A percentile compares a stretch with the other conserved stretches of the same genome.
phyloP scores from a whole-genome alignment of 2,888 invertebrate genomes.

The Camptogramma bilineatum region DNA sequence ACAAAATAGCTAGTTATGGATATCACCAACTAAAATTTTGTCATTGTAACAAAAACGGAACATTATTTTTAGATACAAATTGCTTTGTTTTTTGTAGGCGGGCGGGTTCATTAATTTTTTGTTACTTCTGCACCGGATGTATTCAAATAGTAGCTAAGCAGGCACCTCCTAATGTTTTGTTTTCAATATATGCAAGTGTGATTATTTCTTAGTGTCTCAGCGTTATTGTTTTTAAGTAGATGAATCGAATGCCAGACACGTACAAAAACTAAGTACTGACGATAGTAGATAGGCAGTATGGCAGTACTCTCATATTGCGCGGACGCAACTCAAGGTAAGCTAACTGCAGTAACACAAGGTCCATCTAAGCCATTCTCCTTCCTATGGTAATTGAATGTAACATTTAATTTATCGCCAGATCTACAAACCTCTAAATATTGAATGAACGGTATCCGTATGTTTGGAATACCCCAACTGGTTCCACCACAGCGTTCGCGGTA shows the following conservation, averaged over 20 bases:
- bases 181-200: neutral
- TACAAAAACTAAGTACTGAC: constrained; percentile 1
- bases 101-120: neutral
- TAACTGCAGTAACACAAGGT: constrained; percentile 33
- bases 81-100: constrained; percentile 3
- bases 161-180: neutral
- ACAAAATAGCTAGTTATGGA: neutral
- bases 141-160: constrained; percentile 4
- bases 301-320: constrained; percentile 22
- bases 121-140: constrained; percentile 1
- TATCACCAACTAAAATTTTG: neutral
- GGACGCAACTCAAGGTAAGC: constrained; percentile 34
- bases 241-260: constrained; percentile 7
- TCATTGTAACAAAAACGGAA: neutral
- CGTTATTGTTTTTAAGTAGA: constrained; percentile 4
- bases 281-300: neutral
- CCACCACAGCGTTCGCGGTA: constrained; percentile 35
- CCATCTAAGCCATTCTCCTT: constrained; percentile 66
- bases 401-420: constrained; percentile 40
- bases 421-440: constrained; percentile 38
- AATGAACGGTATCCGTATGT: constrained; percentile 29
- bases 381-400: constrained; percentile 68
- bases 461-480: constrained; percentile 40
- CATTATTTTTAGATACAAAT: neutral
- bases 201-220: neutral